Evolutionary conservation across 2,113 vertebrate species (phyloP).

Genomic region (Chionomys nivalis): DNA sequence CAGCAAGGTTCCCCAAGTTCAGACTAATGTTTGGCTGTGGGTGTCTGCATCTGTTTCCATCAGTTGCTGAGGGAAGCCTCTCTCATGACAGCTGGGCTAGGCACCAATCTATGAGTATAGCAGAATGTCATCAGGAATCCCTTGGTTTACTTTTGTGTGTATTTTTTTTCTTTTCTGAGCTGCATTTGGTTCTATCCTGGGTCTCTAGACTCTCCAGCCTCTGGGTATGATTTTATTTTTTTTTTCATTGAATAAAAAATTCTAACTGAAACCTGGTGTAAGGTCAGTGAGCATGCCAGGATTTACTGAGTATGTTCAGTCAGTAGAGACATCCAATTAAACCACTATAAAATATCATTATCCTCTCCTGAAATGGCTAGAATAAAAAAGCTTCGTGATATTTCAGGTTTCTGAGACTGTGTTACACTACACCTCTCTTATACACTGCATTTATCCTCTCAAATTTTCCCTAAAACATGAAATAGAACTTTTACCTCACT

Average conservation of each 20-base stretch:
- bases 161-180: neutral
- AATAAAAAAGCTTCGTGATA: neutral
- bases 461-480: neutral
- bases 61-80: neutral
- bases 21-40: neutral
- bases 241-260: constrained; percentile 25
- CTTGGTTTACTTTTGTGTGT: neutral
- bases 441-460: neutral
- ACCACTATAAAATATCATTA: neutral
- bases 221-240: neutral
- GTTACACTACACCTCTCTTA: too few species aligned
- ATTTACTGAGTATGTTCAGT: neutral
- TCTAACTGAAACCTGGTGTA: neutral
- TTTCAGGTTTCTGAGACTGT: neutral
- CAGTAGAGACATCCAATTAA: constrained; percentile 2
- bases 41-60: neutral
- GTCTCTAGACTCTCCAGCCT: neutral
- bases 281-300: neutral
- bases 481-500: neutral
- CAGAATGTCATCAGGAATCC: neutral
- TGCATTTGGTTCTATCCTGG: neutral
- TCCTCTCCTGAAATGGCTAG: neutral
- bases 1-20: neutral
- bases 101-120: neutral
- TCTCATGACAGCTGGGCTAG: neutral